phyloP scores from a whole-genome alignment of 2,888 invertebrate species.

The Drosophila meridiana region DNA sequence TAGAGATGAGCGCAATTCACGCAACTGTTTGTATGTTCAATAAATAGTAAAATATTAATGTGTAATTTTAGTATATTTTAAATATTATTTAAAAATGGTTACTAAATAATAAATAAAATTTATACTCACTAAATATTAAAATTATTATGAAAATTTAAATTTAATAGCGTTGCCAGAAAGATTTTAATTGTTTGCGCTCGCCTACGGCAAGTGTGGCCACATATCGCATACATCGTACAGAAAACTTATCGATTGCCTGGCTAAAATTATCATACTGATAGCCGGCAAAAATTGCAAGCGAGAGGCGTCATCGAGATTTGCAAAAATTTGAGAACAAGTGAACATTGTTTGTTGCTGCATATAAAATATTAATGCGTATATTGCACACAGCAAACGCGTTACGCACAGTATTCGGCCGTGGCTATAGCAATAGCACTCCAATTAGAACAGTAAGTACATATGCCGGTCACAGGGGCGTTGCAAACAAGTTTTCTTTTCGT shows the following conservation, averaged over 20 bases:
- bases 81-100: background rate
- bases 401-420: slow-evolving; percentile 40
- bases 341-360: background rate
- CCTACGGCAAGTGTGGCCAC: background rate
- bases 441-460: slow-evolving; percentile 50
- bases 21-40: too few relatives aligned
- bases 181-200: too few relatives aligned
- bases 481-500: slow-evolving; percentile 1
- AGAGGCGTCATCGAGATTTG: slow-evolving; percentile 25
- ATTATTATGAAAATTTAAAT: background rate
- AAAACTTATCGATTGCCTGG: slow-evolving; percentile 10
- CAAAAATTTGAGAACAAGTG: background rate
- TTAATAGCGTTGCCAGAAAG: background rate
- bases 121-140: background rate
- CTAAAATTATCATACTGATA: slow-evolving; percentile 4
- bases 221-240: background rate
- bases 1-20: slow-evolving; percentile 16
- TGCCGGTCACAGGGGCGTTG: slow-evolving; percentile 15
- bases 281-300: slow-evolving; percentile 54
- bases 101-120: background rate
- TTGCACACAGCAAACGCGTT: slow-evolving; percentile 42
- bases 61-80: background rate
- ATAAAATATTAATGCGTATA: slow-evolving; percentile 58
- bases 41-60: too few relatives aligned
- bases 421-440: slow-evolving; percentile 23